phyloP scores from a whole-genome alignment of 1,140 invertebrate genomes.

The Planococcus citri region DNA sequence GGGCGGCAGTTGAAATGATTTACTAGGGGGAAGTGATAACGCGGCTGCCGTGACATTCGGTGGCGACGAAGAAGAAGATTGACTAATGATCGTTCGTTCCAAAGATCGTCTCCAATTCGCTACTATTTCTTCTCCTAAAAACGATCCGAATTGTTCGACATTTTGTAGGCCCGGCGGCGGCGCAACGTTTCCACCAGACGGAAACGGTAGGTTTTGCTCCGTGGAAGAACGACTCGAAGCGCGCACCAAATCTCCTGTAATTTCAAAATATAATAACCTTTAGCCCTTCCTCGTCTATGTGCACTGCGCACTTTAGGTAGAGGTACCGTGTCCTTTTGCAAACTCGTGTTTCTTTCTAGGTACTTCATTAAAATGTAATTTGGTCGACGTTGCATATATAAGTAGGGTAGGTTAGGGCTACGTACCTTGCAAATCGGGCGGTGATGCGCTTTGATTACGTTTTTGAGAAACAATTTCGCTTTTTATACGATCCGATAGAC shows the following conservation, averaged over 20 bases:
- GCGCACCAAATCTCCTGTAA: not conserved
- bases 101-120: constrained; percentile 60
- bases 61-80: constrained; percentile 4
- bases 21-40: constrained; percentile 12
- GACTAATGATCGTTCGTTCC: constrained; percentile 44
- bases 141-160: constrained; percentile 53
- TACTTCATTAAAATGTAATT: no score
- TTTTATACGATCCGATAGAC: not conserved
- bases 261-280: no score
- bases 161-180: constrained; percentile 44
- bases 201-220: constrained; percentile 15
- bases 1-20: constrained; percentile 32
- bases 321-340: no score
- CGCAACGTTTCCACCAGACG: constrained; percentile 20
- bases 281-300: no score
- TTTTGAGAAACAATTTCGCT: constrained; percentile 9
- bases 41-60: constrained; percentile 9
- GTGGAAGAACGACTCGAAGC: constrained; percentile 35
- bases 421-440: not conserved
- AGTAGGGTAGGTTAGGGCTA: no score
- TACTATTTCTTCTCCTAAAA: constrained; percentile 62
- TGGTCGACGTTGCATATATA: no score
- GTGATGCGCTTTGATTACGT: constrained; percentile 14
- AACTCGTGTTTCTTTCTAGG: no score
- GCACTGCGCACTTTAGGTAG: no score